Percentiles rank a stretch among this genome's conserved stretches.
Evolutionary conservation across 2,113 vertebrate genomes (phyloP).

Genomic region (Prunella fulvescens): DNA sequence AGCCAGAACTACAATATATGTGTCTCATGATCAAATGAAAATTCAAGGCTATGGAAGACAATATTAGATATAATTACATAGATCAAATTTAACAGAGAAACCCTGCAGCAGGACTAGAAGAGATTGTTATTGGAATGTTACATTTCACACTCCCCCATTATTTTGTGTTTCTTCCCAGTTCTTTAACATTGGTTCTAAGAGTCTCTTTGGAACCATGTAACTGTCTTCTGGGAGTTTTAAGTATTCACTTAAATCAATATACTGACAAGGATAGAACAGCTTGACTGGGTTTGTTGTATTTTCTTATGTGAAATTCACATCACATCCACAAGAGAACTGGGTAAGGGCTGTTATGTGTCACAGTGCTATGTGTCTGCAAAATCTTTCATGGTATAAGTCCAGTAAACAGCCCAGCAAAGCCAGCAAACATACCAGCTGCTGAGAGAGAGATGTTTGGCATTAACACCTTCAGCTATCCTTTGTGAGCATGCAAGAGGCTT

Average conservation of each 20-base stretch:
- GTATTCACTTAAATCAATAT: slow-evolving; percentile 30
- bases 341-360: neutral
- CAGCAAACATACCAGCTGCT: neutral
- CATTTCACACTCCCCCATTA: neutral
- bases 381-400: neutral
- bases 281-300: neutral
- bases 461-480: neutral
- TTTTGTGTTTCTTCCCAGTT: neutral
- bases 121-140: neutral
- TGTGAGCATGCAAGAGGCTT: neutral
- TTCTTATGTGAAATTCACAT: slow-evolving; percentile 15
- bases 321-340: neutral
- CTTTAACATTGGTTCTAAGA: neutral
- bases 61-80: neutral
- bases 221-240: neutral
- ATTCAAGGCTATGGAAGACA: neutral
- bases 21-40: neutral
- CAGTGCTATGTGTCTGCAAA: neutral
- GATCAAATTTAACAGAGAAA: neutral
- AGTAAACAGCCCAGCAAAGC: neutral
- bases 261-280: neutral
- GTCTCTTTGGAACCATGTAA: neutral
- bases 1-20: neutral
- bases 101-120: neutral
- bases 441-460: neutral